Base-by-base conservation (phyloP, 1,140 invertebrate genomes). In the Linepithema humile region DNA sequence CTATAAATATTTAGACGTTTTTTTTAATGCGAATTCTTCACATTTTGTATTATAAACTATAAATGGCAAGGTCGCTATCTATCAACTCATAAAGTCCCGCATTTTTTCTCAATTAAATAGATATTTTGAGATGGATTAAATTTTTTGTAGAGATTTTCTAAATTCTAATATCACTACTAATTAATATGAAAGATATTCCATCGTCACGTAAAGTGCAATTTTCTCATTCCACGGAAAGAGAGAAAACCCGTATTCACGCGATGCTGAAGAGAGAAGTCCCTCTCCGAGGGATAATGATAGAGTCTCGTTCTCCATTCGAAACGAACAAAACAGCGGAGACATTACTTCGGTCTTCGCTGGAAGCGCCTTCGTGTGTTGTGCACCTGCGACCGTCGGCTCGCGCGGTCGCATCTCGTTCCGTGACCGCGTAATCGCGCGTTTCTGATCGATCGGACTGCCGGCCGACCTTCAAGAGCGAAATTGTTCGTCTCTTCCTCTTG, bases 161-260 rank as follows among this genome's bases (percentile, higher is more conserved):
- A 48, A 80, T 69, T 15, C 26, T 32, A 20, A 6, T 57, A 55
- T 43, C 17, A 69, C 23, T 69, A 55, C 40, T n/a, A 35, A 5
- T n/a, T 57, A 53, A 80, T 70, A 69, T 4, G 23, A 38, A 12
- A 40, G 45, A 53, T 69, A 55, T 48, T 20, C n/a, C n/a, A 55
- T 43, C 48, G 64, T 10, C 64, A 80, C 62, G 75, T 55, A 55
- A 80, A 32, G 75, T 43, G 35, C 32, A 53, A 67, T 55, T 40
- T 55, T 9, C n/a, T 29, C 55, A 10, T 32, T 15, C 10, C 23
- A 15, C 17, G 1, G 62, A 38, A 20, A 69, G 17, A 15, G 35
- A 67, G 53, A 55, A 32, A 78, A 53, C 20, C 23, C 62, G 35
- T 23, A 1, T 78, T 78, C 60, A 69, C 75, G 75, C 64, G 75